Base-by-base conservation (phyloP, 1,140 invertebrate species). In the Drosophila arawakana region DNA sequence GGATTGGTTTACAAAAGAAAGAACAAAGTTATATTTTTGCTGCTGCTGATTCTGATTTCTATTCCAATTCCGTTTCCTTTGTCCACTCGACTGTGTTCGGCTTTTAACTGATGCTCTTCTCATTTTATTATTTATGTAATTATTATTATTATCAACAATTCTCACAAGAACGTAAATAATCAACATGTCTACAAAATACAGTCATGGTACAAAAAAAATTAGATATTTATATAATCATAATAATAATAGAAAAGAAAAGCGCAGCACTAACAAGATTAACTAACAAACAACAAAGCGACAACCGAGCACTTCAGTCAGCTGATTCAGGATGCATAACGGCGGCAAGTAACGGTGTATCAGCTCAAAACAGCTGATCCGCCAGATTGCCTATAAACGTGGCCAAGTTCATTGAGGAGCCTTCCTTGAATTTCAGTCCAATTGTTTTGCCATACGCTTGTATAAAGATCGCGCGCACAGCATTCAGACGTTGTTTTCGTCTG, bases 401-500 rank as follows among this genome's bases (percentile, higher is more conserved):
- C 49, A 92, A 65, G 73, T 83, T 92, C 81, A 90, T 90, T 49
- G 84, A 71, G 61, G 84, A 81, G 59, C 91, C 92, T 52, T 93
- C 91, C 76, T 92, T 92, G 63, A 92, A 92, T 81, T 92, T 92
- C 59, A 93, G 90, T 77, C 92, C 92, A 77, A 93, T 82, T n/a
- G 90, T 90, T 57, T 91, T 90, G 13, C 91, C 80, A 78, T 93
- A 93, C 18, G 81, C 78, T 61, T 92, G 91, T 66, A 92, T 92
- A 44, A 93, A 93, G 13, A 91, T 78, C 34, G 83, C 81, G 7
- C 92, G 78, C 34, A 93, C 91, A 55, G 92, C 91, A 65, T 94
- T 93, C 57, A 96, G 91, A 72, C 93, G 93, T 77, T 94, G 94
- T 84, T 92, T 93, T 66, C 95, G 93, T 68, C 92, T 93, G 76